These are phyloP conservation scores for Taenaris catops DNA, from an alignment of 2,888 invertebrate species.

Conservation along the genomic window DNA sequence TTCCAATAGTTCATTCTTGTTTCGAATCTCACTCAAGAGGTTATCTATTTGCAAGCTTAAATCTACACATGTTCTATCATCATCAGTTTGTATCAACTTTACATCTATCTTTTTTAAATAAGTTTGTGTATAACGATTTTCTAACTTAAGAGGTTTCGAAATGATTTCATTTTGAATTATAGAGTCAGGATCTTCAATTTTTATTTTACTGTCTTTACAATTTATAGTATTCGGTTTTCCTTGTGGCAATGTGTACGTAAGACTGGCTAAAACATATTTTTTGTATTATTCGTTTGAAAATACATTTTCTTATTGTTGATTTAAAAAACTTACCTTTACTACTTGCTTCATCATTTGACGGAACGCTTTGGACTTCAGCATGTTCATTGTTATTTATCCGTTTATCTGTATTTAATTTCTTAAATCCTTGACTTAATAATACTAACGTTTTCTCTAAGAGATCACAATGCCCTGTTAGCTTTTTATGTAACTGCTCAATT, in stretches of 20 bases:
- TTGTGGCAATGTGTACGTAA: conserved; percentile 49
- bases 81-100: conserved; percentile 47
- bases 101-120: conserved; percentile 26
- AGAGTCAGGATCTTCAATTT: conserved; percentile 10
- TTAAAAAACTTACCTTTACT: conserved; percentile 47
- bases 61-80: conserved; percentile 31
- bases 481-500: conserved; percentile 44
- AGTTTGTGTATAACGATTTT: conserved; percentile 46
- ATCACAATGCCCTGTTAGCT: conserved; percentile 46
- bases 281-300: neutral
- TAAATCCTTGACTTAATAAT: conserved; percentile 53
- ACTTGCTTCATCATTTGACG: conserved; percentile 51
- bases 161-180: conserved; percentile 20
- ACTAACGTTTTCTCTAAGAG: conserved; percentile 52
- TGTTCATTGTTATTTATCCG: conserved; percentile 24
- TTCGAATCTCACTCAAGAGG: conserved; percentile 36
- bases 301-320: neutral
- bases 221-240: too few species aligned
- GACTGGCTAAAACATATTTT: conserved; percentile 41
- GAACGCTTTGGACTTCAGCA: conserved; percentile 48
- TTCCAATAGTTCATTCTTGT: conserved; percentile 49
- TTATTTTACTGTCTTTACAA: conserved; percentile 4
- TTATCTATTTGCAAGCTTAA: conserved; percentile 32
- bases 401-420: conserved; percentile 33
- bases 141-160: too few species aligned